A percentile compares a stretch with the other conserved stretches of the same genome.
Evolutionary conservation across 2,888 invertebrate genomes (phyloP).

Genomic region (Parnassius smintheus): DNA sequence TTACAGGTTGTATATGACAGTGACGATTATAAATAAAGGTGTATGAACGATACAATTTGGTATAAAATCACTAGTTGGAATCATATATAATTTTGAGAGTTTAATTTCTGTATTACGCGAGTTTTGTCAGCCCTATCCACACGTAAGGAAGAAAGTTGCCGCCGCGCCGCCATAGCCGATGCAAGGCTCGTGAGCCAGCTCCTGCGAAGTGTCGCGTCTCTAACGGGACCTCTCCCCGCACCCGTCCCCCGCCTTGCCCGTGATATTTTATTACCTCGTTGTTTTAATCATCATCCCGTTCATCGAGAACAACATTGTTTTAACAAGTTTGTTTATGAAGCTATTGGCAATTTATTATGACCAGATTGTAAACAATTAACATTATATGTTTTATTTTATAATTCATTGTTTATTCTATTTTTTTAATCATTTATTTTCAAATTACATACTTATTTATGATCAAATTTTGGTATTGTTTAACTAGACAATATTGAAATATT

Average conservation of each 20-base stretch:
- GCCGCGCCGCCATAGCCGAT: slow-evolving; percentile 26
- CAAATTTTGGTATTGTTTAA: neutral
- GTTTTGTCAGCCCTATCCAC: slow-evolving; percentile 13
- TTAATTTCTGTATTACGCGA: no score
- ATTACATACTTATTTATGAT: slow-evolving; percentile 2
- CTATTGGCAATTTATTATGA: slow-evolving; percentile 22
- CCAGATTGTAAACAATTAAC: slow-evolving; percentile 19
- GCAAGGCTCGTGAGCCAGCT: slow-evolving; percentile 31
- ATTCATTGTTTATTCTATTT: slow-evolving; percentile 4
- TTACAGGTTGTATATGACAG: no score
- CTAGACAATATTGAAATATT: no score
- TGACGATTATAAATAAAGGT: no score
- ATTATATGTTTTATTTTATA: slow-evolving; percentile 18
- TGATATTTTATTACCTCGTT: slow-evolving; percentile 47
- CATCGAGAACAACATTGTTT: slow-evolving; percentile 37
- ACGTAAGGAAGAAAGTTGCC: slow-evolving; percentile 26
- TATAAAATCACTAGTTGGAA: no score
- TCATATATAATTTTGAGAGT: neutral
- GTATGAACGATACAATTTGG: no score
- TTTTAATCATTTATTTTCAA: neutral
- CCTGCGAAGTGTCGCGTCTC: slow-evolving; percentile 48
- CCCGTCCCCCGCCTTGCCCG: slow-evolving; percentile 29
- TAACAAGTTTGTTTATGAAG: slow-evolving; percentile 24
- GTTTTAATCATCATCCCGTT: slow-evolving; percentile 38
- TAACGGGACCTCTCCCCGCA: slow-evolving; percentile 38